Percentiles rank a stretch among this genome's conserved stretches.
Conservation (phyloP, 2,797 vertebrate genomes). For the Helostoma temminkii region DNA sequence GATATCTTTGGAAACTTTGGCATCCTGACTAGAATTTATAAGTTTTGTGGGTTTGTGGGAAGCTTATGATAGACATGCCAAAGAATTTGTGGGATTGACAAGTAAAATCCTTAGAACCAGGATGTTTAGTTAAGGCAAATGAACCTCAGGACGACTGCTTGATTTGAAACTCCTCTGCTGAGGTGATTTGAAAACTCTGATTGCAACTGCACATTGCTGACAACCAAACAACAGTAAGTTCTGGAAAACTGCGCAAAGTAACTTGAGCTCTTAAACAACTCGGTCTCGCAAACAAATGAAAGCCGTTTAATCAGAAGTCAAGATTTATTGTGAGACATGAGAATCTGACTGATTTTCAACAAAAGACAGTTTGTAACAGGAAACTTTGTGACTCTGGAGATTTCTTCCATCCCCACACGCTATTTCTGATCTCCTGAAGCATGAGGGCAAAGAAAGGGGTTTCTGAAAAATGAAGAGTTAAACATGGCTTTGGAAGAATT, state of each 20-base stretch:
- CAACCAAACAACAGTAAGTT: constrained; percentile 17
- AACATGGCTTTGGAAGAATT: constrained; percentile 59
- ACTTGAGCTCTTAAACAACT: no score
- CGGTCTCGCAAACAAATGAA: no score
- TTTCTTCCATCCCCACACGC: constrained; percentile 40
- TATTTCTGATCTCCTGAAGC: constrained; percentile 58
- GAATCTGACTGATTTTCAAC: constrained; percentile 31
- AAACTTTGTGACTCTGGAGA: constrained; percentile 46
- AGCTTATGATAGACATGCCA: constrained; percentile 30
- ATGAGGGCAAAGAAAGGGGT: constrained; percentile 27
- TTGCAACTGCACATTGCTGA: constrained; percentile 30
- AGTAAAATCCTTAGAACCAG: constrained; percentile 19
- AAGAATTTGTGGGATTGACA: constrained; percentile 23
- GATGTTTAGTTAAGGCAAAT: constrained; percentile 37
- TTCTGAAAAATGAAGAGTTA: constrained; percentile 54
- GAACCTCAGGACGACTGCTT: constrained; percentile 8
- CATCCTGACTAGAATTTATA: constrained; percentile 35
- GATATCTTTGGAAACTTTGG: constrained; percentile 36
- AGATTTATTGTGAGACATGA: constrained; percentile 2
- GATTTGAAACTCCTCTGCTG: constrained; percentile 35
- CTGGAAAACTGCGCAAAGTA: no score
- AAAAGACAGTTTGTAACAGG: constrained; percentile 27
- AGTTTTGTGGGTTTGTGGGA: constrained; percentile 40
- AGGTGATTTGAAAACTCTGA: constrained; percentile 33
- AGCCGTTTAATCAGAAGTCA: constrained; percentile 35